Evolutionary conservation across 1,140 invertebrate species (phyloP).

Genomic region (Zaprionus africanus): DNA sequence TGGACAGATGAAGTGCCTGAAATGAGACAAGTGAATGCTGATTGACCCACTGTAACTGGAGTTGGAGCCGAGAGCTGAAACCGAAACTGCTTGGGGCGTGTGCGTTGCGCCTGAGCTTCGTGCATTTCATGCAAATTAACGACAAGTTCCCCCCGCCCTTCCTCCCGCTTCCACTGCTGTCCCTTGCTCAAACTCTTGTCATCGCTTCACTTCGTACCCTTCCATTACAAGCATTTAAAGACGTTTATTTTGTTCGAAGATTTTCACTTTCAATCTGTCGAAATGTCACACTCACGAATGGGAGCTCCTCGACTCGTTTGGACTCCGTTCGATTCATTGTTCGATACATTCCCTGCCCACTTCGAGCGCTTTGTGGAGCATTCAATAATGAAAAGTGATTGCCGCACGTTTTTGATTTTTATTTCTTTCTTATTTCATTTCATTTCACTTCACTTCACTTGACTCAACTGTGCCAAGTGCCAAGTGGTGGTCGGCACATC

Average conservation of each 20-base stretch:
- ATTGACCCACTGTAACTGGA: slow-evolving; percentile 68
- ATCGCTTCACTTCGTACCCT: slow-evolving; percentile 7
- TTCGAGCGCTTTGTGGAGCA: slow-evolving; percentile 25
- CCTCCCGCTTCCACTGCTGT: slow-evolving; percentile 1
- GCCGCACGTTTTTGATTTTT: slow-evolving; percentile 65
- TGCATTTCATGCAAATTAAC: slow-evolving; percentile 81
- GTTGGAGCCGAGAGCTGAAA: slow-evolving; percentile 28
- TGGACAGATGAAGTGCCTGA: slow-evolving; percentile 33
- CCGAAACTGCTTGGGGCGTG: slow-evolving; percentile 50
- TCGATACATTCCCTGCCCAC: slow-evolving; percentile 9
- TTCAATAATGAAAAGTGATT: slow-evolving; percentile 73
- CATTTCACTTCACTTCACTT: neutral
- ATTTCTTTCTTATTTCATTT: slow-evolving; percentile 6
- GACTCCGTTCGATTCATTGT: slow-evolving; percentile 44
- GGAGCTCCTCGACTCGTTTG: slow-evolving; percentile 19
- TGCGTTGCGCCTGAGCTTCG: slow-evolving; percentile 40
- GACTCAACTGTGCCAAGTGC: slow-evolving; percentile 10
- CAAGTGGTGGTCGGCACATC: slow-evolving; percentile 39
- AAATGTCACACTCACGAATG: slow-evolving; percentile 69
- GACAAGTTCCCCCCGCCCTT: slow-evolving; percentile 37
- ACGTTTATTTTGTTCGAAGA: slow-evolving; percentile 61
- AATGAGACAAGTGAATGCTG: slow-evolving; percentile 76
- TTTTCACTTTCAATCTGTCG: slow-evolving; percentile 81
- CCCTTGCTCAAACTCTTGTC: neutral
- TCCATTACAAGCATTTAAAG: slow-evolving; percentile 63